These are phyloP conservation scores for Ibidorhyncha struthersii DNA, from an alignment of 2,113 vertebrate genomes.

Conservation along the genomic window DNA sequence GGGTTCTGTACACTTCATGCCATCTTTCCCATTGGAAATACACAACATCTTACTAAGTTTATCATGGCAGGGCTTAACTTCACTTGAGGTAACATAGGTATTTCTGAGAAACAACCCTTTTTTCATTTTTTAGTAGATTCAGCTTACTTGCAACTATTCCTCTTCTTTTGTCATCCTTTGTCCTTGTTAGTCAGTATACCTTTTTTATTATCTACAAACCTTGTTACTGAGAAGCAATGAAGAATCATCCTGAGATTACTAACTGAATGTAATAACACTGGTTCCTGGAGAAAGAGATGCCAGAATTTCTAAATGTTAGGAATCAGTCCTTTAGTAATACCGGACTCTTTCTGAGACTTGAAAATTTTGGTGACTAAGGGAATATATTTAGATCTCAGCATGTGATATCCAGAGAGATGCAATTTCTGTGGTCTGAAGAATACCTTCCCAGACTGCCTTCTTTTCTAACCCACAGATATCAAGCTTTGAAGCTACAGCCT, in stretches of 20 bases:
- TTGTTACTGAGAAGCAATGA: background rate
- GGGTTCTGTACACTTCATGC: background rate
- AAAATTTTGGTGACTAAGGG: background rate
- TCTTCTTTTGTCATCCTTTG: background rate
- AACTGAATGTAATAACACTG: background rate
- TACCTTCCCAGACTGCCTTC: background rate
- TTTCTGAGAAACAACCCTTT: background rate
- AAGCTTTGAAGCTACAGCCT: background rate
- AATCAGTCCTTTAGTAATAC: background rate
- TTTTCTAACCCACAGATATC: background rate
- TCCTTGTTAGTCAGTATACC: background rate
- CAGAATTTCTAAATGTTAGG: background rate
- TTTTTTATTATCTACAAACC: background rate
- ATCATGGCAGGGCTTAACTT: background rate
- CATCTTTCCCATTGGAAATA: background rate
- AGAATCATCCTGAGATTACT: background rate
- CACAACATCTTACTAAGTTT: background rate
- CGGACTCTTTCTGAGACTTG: background rate
- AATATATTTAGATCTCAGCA: background rate
- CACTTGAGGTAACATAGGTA: background rate
- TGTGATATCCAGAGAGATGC: background rate
- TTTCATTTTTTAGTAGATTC: background rate
- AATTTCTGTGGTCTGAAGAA: background rate
- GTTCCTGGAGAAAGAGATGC: background rate
- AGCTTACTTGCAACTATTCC: background rate